phyloP scores from a whole-genome alignment of 1,140 invertebrate species.

The Epicauta chinensis region DNA sequence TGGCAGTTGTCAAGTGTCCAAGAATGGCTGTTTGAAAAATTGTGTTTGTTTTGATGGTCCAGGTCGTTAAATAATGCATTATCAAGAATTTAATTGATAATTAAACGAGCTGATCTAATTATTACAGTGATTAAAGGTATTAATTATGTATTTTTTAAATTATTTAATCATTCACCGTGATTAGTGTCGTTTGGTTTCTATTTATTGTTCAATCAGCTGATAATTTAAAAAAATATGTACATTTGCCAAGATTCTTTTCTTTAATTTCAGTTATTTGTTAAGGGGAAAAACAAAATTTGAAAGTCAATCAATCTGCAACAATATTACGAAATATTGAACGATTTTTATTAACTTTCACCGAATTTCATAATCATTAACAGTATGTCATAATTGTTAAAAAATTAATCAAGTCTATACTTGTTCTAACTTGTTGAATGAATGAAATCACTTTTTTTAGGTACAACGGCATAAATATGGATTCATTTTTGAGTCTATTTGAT shows the following conservation, averaged over 20 bases:
- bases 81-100: conserved; percentile 10
- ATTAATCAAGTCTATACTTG: background rate
- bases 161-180: too few relatives aligned
- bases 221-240: conserved; percentile 7
- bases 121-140: too few relatives aligned
- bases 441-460: too few relatives aligned
- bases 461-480: conserved; percentile 70
- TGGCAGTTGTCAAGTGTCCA: conserved; percentile 14
- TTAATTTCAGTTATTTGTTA: too few relatives aligned
- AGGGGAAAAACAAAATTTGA: background rate
- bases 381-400: conserved; percentile 7
- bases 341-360: conserved; percentile 19
- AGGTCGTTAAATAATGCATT: conserved; percentile 4
- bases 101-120: too few relatives aligned
- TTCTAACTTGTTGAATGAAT: background rate
- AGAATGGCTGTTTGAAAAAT: conserved; percentile 6
- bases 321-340: conserved; percentile 4
- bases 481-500: conserved; percentile 73
- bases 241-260: too few relatives aligned
- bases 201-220: too few relatives aligned
- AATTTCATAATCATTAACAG: conserved; percentile 19
- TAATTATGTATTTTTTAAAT: too few relatives aligned
- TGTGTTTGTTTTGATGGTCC: conserved; percentile 12
- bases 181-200: too few relatives aligned
- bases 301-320: background rate